Base-by-base conservation (phyloP, 2,113 vertebrate species). In the human region DNA sequence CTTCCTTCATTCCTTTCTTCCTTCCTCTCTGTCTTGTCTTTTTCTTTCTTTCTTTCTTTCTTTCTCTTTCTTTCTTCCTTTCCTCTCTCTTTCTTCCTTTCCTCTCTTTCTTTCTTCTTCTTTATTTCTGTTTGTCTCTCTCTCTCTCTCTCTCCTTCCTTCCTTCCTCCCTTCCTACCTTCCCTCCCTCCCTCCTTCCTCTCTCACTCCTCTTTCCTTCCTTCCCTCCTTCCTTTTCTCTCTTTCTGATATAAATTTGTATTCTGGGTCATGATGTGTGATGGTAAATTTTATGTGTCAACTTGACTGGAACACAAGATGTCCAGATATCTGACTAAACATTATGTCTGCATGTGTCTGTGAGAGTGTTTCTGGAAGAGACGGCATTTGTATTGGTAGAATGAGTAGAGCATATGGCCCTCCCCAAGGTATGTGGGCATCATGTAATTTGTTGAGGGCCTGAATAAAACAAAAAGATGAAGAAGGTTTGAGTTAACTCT, bases 21-120 rank as follows among this genome's bases (percentile, higher is more conserved):
- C 1, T 11, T 5, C 25, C 4, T 4, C 25, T 27, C 5, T 5
- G 10, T 12, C 25, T 1, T n/a, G n/a, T 61, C 0, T 0, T 4
- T 61, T 25, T 61, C 10, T 10, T 4, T 59, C 25, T 12, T 30
- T 27, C 25, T 25, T 61, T 11, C 4, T 27, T 61, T 11, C 59
- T 61, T 27, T 11, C 8, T 27, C 3, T 87, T 4, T 59, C 23
- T 10, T 20, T 59, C 22, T 59, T 59, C 22, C 22, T 22, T 59
- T 11, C 57, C 57, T 23, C 25, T 11, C 57, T 59, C 23, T 38
- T 38, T 38, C 38, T 23, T 59, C 11, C 57, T 9, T 59, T 10
- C 57, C 25, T 11, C 57, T 59, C 23, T 38, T 38, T 38, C 38
- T 23, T 59, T 25, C 57, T 9, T 59, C 8, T 25, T 59, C 57